A percentile compares a stretch with the other conserved stretches of the same genome.
Evolutionary conservation across 2,113 vertebrate species (phyloP).

Genomic region (Perca schrenkii): DNA sequence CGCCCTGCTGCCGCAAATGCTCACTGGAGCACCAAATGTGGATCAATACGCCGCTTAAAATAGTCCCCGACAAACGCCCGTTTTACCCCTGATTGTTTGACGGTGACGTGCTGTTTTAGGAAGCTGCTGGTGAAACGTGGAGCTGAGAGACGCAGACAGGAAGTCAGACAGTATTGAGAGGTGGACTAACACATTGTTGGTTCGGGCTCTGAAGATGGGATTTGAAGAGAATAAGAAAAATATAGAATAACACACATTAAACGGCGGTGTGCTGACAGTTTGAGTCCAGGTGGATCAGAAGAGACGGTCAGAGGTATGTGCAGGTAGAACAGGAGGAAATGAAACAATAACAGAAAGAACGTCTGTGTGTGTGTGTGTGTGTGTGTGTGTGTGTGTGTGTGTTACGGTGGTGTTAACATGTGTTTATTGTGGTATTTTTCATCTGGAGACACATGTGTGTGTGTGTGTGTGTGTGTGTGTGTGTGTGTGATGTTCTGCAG

Average conservation of each 20-base stretch:
- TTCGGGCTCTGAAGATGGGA: background rate
- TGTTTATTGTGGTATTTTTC: slow-evolving; percentile 21
- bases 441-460: slow-evolving; percentile 24
- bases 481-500: slow-evolving; percentile 5
- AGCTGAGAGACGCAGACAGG: background rate
- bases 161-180: background rate
- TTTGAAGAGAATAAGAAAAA: background rate
- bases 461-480: too few species aligned
- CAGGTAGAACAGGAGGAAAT: slow-evolving; percentile 75
- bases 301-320: slow-evolving; percentile 40
- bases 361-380: slow-evolving; percentile 38
- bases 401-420: slow-evolving; percentile 9
- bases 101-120: background rate
- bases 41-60: background rate
- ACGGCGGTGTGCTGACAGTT: background rate
- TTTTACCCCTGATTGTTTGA: background rate
- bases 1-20: background rate
- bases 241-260: background rate
- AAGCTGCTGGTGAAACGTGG: too few species aligned
- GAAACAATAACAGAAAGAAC: slow-evolving; percentile 67
- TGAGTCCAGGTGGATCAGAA: slow-evolving; percentile 58
- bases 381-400: slow-evolving; percentile 25
- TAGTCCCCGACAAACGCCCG: background rate
- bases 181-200: background rate
- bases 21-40: background rate